Evolutionary conservation across 2,113 vertebrate species (phyloP), one percentile per base, ranked within the genome.

Genomic region (Amblyornis subalaris): DNA sequence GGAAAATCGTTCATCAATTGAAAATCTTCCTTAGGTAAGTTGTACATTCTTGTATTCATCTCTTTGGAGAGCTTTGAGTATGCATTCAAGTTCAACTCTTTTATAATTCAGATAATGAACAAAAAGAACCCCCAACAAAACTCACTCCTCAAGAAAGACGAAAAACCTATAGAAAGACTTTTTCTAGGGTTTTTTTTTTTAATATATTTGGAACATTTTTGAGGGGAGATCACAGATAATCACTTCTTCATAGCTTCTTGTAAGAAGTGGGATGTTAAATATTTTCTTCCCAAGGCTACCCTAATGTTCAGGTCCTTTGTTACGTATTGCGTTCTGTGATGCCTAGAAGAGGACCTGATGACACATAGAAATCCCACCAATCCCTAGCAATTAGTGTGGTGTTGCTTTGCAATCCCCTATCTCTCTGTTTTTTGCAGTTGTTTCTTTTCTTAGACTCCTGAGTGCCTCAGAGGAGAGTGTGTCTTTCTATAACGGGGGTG

Each of bases 41-140:
- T 57, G 2, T 16, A n/a, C 0, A 1, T 35, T 8, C 5, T n/a
- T 23, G 22, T 31, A 8, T 31, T 64, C 25, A 15, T 70, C 21
- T 61, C 66, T 79, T 50, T 57, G 33, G 45, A 76, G 17, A 60
- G 14, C 13, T 42, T 40, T 19, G 77, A 19, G 8, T 83, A 14
- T 50, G 12, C 8, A 10, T 38, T 66, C 51, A 29, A 53, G 12
- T 53, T 80, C 55, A 50, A 29, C 4, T 31, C 35, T 40, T 36
- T 2, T 29, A 8, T 57, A 45, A 62, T 89, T 71, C 51, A 82
- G 42, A 12, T 77, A 6, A 66, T 22, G 10, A 73, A 28, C 6
- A 47, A 79, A 35, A 79, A 11, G 10, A 1, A 13, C 2, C 8
- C 10, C 38, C 42, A 48, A 18, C 5, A 58, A 51, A 78, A 3